Percentiles rank a stretch among this genome's conserved stretches.
Conservation (phyloP, 2,113 vertebrate genomes). For the Melanerpes formicivorus region DNA sequence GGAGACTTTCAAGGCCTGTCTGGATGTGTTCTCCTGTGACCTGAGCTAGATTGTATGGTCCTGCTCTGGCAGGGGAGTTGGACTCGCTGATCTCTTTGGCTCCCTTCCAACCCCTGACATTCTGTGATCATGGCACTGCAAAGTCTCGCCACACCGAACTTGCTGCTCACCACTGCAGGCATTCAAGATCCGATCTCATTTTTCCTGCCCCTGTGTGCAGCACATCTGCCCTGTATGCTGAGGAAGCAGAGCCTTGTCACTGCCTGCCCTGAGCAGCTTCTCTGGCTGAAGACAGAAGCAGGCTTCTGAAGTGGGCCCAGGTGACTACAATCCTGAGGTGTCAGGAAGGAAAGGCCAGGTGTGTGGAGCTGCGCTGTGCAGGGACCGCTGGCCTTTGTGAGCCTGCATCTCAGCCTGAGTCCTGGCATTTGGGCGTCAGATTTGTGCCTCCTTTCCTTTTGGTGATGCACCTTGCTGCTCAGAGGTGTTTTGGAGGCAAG, state of each 20-base stretch:
- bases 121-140: neutral
- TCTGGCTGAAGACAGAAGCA: neutral
- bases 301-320: neutral
- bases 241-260: neutral
- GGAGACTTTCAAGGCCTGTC: no score
- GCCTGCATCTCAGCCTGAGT: neutral
- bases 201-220: neutral
- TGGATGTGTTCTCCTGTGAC: no score
- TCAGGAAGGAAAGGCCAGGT: no score
- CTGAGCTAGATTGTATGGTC: no score
- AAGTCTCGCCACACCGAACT: neutral
- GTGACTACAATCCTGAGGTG: neutral
- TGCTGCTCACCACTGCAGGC: no score
- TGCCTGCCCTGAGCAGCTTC: neutral
- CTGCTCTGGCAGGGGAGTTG: no score
- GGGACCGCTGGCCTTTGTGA: neutral
- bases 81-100: no score
- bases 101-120: no score
- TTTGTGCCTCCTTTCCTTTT: neutral
- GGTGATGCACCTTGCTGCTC: neutral
- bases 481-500: neutral
- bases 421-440: neutral
- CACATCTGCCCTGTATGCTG: accelerated
- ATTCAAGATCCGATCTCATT: no score
- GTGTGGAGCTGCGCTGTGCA: no score